phyloP scores from a whole-genome alignment of 2,113 vertebrate species.

The Climacteris rufus region DNA sequence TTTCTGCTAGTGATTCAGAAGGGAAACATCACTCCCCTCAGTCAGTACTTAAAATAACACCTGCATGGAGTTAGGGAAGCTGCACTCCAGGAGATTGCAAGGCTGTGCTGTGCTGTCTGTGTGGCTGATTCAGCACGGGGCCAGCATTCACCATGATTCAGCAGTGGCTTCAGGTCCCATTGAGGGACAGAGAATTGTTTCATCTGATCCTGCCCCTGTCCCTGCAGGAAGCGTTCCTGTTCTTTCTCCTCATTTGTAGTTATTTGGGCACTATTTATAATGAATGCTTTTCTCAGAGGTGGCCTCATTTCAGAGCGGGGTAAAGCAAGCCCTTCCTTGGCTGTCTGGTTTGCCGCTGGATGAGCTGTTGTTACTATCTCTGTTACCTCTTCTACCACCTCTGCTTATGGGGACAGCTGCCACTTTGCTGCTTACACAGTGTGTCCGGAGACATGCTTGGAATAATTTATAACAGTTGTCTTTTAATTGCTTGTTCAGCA shows the following conservation, averaged over 20 bases:
- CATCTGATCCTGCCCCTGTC: not conserved
- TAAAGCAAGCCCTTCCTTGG: not conserved
- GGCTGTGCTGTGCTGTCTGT: not conserved
- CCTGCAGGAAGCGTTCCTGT: not conserved
- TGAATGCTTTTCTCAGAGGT: not conserved
- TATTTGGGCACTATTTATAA: not conserved
- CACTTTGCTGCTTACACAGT: not conserved
- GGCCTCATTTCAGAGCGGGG: not conserved
- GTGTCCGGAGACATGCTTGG: not conserved
- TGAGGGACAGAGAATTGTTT: not conserved
- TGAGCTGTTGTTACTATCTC: not conserved
- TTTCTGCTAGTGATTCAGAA: not conserved
- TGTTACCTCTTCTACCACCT: not conserved
- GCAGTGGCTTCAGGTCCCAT: not conserved
- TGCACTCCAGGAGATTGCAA: not conserved
- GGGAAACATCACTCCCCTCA: not conserved
- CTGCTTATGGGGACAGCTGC: not conserved
- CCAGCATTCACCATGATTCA: not conserved
- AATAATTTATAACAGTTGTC: not conserved
- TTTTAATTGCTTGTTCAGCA: conserved; percentile 42
- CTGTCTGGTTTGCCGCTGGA: not conserved
- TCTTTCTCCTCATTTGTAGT: not conserved
- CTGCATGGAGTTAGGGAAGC: not conserved
- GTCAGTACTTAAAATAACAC: not conserved
- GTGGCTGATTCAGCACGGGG: not conserved